phyloP scores from a whole-genome alignment of 2,888 invertebrate genomes.

The Macroteleia sp. region DNA sequence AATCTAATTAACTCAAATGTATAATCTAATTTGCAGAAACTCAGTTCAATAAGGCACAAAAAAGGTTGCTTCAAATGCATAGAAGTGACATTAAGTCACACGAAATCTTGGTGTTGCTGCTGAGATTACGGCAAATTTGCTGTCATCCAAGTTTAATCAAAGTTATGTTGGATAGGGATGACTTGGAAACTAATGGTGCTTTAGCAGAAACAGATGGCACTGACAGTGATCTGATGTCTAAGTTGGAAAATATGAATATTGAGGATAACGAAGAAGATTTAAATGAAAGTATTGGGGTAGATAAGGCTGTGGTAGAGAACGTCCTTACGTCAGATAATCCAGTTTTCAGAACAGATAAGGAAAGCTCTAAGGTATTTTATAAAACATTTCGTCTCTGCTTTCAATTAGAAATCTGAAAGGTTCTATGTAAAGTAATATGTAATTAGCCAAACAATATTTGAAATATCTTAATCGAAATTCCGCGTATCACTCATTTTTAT shows the following conservation, averaged over 20 bases:
- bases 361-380: conserved; percentile 87
- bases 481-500: too few species aligned
- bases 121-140: conserved; percentile 94
- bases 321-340: conserved; percentile 89
- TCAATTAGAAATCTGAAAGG: too few species aligned
- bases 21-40: conserved; percentile 68
- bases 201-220: conserved; percentile 55
- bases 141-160: conserved; percentile 94
- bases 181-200: conserved; percentile 79
- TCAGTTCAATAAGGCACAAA: conserved; percentile 79
- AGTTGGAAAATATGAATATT: conserved; percentile 67
- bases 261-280: conserved; percentile 49
- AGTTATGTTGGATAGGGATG: conserved; percentile 85
- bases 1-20: too few species aligned
- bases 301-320: conserved; percentile 86
- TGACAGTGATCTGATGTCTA: conserved; percentile 61
- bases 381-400: too few species aligned
- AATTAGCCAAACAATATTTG: too few species aligned
- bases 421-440: too few species aligned
- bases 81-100: conserved; percentile 85
- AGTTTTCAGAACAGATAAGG: too few species aligned
- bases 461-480: too few species aligned
- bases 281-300: conserved; percentile 83
- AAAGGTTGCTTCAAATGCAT: conserved; percentile 75
- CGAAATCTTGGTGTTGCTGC: conserved; percentile 91